Evolutionary conservation across 1,140 invertebrate species (phyloP), one percentile per base, ranked within the genome.

Genomic region (Danaus melanippus): DNA sequence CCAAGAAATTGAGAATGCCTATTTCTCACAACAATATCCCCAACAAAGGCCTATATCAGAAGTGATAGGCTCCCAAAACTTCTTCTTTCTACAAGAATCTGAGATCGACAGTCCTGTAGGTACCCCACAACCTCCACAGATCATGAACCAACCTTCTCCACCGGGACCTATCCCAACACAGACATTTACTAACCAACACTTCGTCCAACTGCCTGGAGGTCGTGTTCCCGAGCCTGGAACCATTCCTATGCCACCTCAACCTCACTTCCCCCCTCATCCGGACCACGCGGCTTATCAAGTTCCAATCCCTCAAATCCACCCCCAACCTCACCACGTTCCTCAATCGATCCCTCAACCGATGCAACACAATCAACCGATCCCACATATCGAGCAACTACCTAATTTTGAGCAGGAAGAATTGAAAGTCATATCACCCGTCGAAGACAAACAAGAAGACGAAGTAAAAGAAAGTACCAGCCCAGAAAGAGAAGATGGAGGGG

Each of bases 181-280:
- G 76, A 94, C 93, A 21, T 94, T 93, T 67, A 94, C 93, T 32
- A 94, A 94, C 83, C 93, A 94, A 67, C 92, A 90, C 57, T 94
- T 91, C 64, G 85, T 89, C 32, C 80, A 69, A 57, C 46, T 79
- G 12, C 73, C 79, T 1, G 74, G 69, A 1, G 65, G 57, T 1
- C 73, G 71, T 3, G 71, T 75, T 8, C 73, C 79, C 2, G 79
- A 85, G 12, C 64, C 72, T 12, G 76, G 73, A 0, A 62, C 72
- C 0, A 69, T 86, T 41, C 74, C 78, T 0, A 59, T 84, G 64
- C 77, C 79, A 9, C 76, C 73, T 1, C 81, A 80, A 45, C 79
- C 82, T 12, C 83, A 86, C 56, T 86, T 80, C 61, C 63, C 74
- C 10, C 69, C 84, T n/a, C 82, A 76, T 21, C 74, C 74, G 3